Evolutionary conservation across 1,140 invertebrate species (phyloP).

Genomic region (Drosophila suzukii): DNA sequence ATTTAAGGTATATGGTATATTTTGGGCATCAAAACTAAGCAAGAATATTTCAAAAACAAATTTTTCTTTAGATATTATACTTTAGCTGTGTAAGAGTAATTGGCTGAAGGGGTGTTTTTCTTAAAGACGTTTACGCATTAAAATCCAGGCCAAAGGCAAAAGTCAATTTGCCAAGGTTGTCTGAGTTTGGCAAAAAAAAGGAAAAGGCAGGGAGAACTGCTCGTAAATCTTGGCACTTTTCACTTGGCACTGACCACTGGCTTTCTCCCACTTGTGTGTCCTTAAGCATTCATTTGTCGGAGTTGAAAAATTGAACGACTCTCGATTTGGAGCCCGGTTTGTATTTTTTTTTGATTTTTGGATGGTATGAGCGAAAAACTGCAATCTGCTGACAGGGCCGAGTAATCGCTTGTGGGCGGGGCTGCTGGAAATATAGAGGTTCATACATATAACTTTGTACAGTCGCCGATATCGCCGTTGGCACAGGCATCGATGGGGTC

Average conservation of each 20-base stretch:
- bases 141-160: slow-evolving; percentile 50
- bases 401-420: slow-evolving; percentile 31
- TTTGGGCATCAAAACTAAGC: too few relatives aligned
- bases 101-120: neutral
- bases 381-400: slow-evolving; percentile 48
- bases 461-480: slow-evolving; percentile 49
- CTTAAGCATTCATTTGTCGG: slow-evolving; percentile 72
- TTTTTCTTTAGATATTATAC: neutral
- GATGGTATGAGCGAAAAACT: slow-evolving; percentile 4
- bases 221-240: slow-evolving; percentile 50
- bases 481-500: slow-evolving; percentile 54
- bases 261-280: slow-evolving; percentile 16
- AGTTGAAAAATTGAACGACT: slow-evolving; percentile 59
- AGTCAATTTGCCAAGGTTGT: slow-evolving; percentile 75
- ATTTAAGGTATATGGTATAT: too few relatives aligned
- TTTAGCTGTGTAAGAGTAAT: neutral
- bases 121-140: slow-evolving; percentile 9
- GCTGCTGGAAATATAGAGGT: neutral
- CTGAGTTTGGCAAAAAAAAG: slow-evolving; percentile 38
- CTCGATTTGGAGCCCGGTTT: slow-evolving; percentile 19
- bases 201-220: neutral
- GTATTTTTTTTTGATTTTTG: neutral
- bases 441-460: neutral
- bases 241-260: slow-evolving; percentile 35
- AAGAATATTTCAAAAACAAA: too few relatives aligned